These are phyloP conservation scores for Butorides virescens DNA, from an alignment of 2,113 vertebrate species.

Conservation along the genomic window DNA sequence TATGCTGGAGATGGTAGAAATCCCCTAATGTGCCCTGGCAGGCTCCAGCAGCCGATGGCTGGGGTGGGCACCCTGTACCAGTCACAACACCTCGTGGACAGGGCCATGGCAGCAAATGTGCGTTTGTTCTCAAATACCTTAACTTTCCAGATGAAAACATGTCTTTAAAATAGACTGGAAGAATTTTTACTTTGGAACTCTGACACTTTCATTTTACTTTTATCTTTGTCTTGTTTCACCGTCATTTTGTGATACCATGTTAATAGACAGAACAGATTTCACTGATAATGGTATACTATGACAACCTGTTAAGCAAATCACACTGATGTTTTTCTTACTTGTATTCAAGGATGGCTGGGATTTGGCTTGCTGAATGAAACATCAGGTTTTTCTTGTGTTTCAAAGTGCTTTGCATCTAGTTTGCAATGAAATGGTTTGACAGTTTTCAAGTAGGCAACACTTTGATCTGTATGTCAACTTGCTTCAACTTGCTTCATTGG, in stretches of 20 bases:
- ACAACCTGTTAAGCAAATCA: constrained; percentile 14
- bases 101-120: neutral
- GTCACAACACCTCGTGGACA: rapidly evolving
- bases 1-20: neutral
- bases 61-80: neutral
- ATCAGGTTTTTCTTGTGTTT: neutral
- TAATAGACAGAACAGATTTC: neutral
- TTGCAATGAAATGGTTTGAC: constrained; percentile 8
- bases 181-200: neutral
- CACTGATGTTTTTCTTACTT: neutral
- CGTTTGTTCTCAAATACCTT: neutral
- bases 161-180: neutral
- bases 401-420: neutral
- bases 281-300: neutral
- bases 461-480: constrained; percentile 26
- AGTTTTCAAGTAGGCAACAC: constrained; percentile 26
- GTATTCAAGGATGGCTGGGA: neutral
- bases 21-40: neutral
- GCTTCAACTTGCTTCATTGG: neutral
- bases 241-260: neutral
- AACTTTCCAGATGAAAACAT: neutral
- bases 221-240: neutral
- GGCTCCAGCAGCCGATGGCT: neutral
- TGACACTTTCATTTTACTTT: neutral
- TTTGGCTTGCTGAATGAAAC: constrained; percentile 12